Evolutionary conservation across 2,797 vertebrate genomes (phyloP).

Genomic region (Megalops cyprinoides): DNA sequence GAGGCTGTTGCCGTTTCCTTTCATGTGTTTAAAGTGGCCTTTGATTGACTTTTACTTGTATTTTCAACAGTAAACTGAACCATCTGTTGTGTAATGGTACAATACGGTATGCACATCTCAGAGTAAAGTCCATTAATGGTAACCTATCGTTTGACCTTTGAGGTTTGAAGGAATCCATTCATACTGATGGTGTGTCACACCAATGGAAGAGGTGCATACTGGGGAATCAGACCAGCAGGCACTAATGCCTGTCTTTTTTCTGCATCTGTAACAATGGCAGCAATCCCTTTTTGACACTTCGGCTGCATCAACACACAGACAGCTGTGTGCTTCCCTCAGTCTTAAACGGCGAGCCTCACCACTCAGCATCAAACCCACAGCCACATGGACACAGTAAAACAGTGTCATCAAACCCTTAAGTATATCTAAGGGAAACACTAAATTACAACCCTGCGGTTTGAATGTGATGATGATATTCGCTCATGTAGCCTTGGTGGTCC

Average conservation of each 20-base stretch:
- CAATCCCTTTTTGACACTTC: not conserved
- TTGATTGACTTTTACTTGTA: no score
- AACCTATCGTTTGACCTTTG: not conserved
- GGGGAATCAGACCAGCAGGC: not conserved
- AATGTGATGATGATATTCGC: not conserved
- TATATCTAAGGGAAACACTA: not conserved
- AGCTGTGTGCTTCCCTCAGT: not conserved
- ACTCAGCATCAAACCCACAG: not conserved
- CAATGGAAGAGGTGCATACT: not conserved
- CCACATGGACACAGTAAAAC: not conserved
- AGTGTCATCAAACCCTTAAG: not conserved
- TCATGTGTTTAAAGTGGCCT: not conserved
- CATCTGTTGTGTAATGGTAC: not conserved
- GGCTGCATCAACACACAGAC: not conserved
- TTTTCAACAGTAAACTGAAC: not conserved
- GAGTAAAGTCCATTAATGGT: not conserved
- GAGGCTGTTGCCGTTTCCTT: not conserved
- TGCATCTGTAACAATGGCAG: not conserved
- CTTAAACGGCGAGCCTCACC: not conserved
- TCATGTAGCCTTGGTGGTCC: not conserved
- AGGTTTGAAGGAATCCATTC: not conserved
- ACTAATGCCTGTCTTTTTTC: not conserved
- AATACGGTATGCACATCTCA: no score
- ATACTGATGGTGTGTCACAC: not conserved
- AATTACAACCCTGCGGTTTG: not conserved